Base-by-base conservation (phyloP, 2,888 invertebrate species). In the Carterocephalus palaemon region DNA sequence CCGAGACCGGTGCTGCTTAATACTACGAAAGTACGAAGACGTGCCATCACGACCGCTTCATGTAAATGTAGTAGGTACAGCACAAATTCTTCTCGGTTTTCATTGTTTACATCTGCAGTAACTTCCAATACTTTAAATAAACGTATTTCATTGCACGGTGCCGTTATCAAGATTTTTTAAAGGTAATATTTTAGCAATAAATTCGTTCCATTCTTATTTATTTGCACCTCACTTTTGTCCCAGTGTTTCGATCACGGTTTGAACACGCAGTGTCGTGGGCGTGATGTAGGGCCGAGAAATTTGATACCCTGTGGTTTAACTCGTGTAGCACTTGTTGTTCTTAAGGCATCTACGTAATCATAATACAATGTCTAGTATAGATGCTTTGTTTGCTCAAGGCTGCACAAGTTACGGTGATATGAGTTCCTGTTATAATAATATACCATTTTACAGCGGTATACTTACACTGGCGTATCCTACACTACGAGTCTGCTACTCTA, bases 231-330 rank as follows among this genome's bases (percentile, higher is more conserved):
- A 8, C 26, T 34, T 40, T 41, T 42, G 41, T 42, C 26, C 41
- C 41, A 33, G 33, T 41, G 41, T 41, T 24, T 33, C 33, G 26
- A 42, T 42, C 33, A 26, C 20, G 13, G 33, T 42, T 42, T 42
- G 33, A 33, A 26, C 26, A 5, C 41, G 13, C 7, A 3, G 24
- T 9, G 41, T 13, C 34, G 34, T 20, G 33, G 33, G 33, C 39
- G 41, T 42, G 41, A 42, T 42, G 33, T 42, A 42, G 41, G 33
- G 33, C 33, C 41, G 20, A 26, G 41, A 33, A 42, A 42, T 42
- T 34, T 33, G 33, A 42, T 42, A 42, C 32, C 9, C 33, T 26
- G 41, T 42, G 41, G 33, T 15, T 34, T 22, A 15, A 28, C 28
- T 26, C n/a, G 26, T 34, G 13, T 34, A 16, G n/a, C 31, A 9